These are phyloP conservation scores for Poecilia wingei DNA, from an alignment of 2,797 vertebrate genomes.

Conservation along the genomic window DNA sequence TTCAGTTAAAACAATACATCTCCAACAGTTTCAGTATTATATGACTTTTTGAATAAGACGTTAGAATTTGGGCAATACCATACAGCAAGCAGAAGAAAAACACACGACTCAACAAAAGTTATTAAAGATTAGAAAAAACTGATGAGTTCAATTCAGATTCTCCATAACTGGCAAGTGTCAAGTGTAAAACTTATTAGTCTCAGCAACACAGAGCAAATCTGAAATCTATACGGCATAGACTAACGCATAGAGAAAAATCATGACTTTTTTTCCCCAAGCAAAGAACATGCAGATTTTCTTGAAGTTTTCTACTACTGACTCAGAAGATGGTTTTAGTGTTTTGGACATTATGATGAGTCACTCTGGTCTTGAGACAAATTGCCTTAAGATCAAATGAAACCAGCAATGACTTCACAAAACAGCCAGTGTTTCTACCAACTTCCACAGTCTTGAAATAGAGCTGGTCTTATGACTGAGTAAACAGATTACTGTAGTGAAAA, in stretches of 20 bases:
- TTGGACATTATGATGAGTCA: slow-evolving; percentile 23
- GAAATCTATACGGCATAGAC: neutral
- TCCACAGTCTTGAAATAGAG: neutral
- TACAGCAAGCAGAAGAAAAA: neutral
- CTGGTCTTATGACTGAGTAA: neutral
- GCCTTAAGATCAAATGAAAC: neutral
- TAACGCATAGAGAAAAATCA: neutral
- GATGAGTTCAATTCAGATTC: neutral
- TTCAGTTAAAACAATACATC: neutral
- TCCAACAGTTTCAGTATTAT: neutral
- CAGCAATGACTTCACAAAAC: neutral
- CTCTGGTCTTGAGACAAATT: neutral
- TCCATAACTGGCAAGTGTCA: neutral
- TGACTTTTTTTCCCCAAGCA: neutral
- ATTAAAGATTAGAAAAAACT: neutral
- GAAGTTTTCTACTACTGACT: neutral
- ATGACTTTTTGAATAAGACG: neutral
- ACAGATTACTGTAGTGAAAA: slow-evolving; percentile 2
- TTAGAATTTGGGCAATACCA: neutral
- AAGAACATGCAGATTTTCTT: neutral
- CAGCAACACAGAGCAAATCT: neutral
- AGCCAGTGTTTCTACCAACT: neutral
- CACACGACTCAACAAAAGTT: neutral
- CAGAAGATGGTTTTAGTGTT: neutral
- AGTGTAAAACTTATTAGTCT: neutral